Evolutionary conservation across 1,140 invertebrate genomes (phyloP), one percentile per base, ranked within the genome.

Genomic region (Oryzaephilus surinamensis): DNA sequence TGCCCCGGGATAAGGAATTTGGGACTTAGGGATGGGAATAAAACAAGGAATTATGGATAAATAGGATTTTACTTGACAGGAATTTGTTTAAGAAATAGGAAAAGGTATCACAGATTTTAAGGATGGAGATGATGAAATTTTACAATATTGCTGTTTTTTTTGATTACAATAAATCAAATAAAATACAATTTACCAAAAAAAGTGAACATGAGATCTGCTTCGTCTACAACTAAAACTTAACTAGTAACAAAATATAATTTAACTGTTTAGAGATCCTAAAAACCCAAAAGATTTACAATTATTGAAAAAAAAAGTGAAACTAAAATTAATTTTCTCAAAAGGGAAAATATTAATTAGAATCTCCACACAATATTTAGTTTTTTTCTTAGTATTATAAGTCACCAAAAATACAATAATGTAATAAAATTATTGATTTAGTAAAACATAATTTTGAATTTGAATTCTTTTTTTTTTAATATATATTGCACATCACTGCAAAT

Each of bases 401-500:
- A 28, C n/a, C 6, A 39, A 40, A 21, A 29, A 32, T 40, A 36
- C 46, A 50, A 52, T n/a, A n/a, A n/a, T 23, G 16, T 42, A 42
- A 32, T 18, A 38, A n/a, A n/a, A 38, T 19, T 18, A 12, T n/a
- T 38, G 24, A 13, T n/a, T 11, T 28, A 10, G 10, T 21, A 5
- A 28, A 26, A 17, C 20, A 31, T 39, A 6, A 13, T n/a, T 31
- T 30, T 10, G 21, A 26, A 29, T 18, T 29, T 28, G 18, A 29
- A 38, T 32, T 32, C 11, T 32, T 32, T 32, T 14, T 32, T 32
- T 18, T 16, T 32, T 12, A 24, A 35, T 24, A 19, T 6, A 46
- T 55, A 57, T 57, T 57, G 55, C 55, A 55, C 55, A 53, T 48
- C 48, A 43, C 42, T 48, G 39, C 48, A 53, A 50, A 38, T 48